Percentiles rank a stretch among this genome's conserved stretches.
Conservation (phyloP, 2,113 vertebrate genomes). For the Heterotilapia buettikoferi region DNA sequence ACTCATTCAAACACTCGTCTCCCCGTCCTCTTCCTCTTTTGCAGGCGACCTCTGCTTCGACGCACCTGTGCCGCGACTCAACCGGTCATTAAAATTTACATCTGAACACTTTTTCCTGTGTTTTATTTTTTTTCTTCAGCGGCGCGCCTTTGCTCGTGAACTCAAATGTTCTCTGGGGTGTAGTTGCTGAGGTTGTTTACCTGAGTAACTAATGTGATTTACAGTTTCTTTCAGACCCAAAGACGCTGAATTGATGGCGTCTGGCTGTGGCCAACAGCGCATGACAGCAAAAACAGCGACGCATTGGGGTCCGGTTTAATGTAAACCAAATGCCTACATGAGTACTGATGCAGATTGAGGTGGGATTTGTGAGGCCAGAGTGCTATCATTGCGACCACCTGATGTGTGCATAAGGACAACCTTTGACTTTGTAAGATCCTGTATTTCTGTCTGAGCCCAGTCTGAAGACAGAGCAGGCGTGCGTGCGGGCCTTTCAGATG, state of each 20-base stretch:
- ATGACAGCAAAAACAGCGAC: slow-evolving; percentile 20
- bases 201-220: slow-evolving; percentile 42
- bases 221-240: slow-evolving; percentile 19
- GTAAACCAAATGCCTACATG: slow-evolving; percentile 24
- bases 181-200: slow-evolving; percentile 37
- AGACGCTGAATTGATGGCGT: slow-evolving; percentile 42
- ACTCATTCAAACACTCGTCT: slow-evolving; percentile 31
- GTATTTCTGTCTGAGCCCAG: slow-evolving; percentile 46
- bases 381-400: slow-evolving; percentile 30
- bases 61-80: slow-evolving; percentile 48
- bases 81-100: slow-evolving; percentile 44
- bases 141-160: neutral
- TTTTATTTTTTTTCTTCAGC: slow-evolving; percentile 33
- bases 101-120: slow-evolving; percentile 8
- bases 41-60: neutral
- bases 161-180: slow-evolving; percentile 20
- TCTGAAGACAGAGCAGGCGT: neutral
- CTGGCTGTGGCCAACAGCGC: slow-evolving; percentile 35
- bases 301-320: slow-evolving; percentile 13
- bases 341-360: neutral
- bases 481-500: slow-evolving; percentile 48
- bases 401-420: neutral
- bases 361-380: neutral
- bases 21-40: neutral
- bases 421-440: slow-evolving; percentile 12